Percentiles rank a stretch among this genome's conserved stretches.
phyloP scores from a whole-genome alignment of 1,140 invertebrate genomes.

The Neodiprion fabricii region DNA sequence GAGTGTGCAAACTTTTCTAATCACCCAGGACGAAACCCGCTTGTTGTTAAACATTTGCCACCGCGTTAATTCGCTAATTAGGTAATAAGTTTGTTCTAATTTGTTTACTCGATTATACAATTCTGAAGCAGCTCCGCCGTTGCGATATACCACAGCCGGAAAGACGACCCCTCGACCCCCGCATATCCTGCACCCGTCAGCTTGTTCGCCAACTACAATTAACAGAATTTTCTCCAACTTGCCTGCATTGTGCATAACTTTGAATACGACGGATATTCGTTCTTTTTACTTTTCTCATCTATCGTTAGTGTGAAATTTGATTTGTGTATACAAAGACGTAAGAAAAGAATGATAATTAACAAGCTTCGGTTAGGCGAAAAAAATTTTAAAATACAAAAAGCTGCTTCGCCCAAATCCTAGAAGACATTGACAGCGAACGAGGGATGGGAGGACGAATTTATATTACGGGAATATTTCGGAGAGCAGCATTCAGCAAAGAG shows the following conservation, averaged over 20 bases:
- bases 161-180: not conserved
- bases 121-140: not conserved
- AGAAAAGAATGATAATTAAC: too few relatives aligned
- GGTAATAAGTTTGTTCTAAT: conserved; percentile 5
- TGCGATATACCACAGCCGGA: not conserved
- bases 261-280: too few relatives aligned
- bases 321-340: too few relatives aligned
- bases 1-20: not conserved
- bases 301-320: too few relatives aligned
- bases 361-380: too few relatives aligned
- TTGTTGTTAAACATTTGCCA: conserved; percentile 1
- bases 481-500: not conserved
- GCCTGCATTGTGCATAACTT: too few relatives aligned
- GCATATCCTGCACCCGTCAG: not conserved
- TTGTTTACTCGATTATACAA: conserved; percentile 6
- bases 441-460: not conserved
- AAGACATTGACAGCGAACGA: not conserved
- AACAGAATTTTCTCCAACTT: too few relatives aligned
- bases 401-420: too few relatives aligned
- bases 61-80: conserved; percentile 5
- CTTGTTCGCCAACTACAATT: too few relatives aligned
- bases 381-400: too few relatives aligned
- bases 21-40: not conserved
- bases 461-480: not conserved
- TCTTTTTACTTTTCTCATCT: too few relatives aligned